Evolutionary conservation across 2,888 invertebrate genomes (phyloP).

Genomic region (Girardia tigrina): DNA sequence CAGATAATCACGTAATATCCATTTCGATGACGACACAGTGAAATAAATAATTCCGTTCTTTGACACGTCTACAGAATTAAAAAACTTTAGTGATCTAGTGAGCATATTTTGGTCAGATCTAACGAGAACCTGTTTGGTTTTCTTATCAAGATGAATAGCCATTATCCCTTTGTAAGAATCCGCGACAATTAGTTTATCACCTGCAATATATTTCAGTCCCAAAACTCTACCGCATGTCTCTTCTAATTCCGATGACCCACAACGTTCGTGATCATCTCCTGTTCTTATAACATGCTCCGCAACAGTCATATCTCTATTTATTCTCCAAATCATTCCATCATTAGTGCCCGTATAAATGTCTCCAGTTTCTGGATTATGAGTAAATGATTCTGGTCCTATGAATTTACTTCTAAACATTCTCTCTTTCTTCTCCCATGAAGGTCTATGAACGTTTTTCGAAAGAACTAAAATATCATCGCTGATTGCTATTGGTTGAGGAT

Average conservation of each 20-base stretch:
- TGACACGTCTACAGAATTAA: not conserved
- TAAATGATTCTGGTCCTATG: slow-evolving; percentile 3
- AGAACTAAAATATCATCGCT: not conserved
- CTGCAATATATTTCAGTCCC: not conserved
- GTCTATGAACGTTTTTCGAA: not conserved
- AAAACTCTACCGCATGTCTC: not conserved
- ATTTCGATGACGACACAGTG: slow-evolving; percentile 1
- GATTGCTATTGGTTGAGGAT: not conserved
- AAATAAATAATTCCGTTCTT: slow-evolving; percentile 24
- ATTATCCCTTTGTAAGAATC: not conserved
- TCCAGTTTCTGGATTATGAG: not conserved
- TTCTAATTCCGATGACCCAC: not conserved
- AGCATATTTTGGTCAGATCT: not conserved
- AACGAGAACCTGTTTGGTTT: not conserved
- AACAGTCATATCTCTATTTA: not conserved
- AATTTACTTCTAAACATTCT: not conserved
- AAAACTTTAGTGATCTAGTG: not conserved
- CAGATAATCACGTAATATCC: not conserved
- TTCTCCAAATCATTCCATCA: not conserved
- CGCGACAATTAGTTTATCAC: not conserved
- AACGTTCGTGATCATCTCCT: not conserved
- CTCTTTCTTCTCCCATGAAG: not conserved
- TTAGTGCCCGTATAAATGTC: not conserved
- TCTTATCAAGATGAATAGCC: not conserved
- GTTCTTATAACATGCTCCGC: not conserved